Evolutionary conservation across 2,888 invertebrate species (phyloP), one percentile per base, ranked within the genome.

Genomic region (Chouioia cunea): DNA sequence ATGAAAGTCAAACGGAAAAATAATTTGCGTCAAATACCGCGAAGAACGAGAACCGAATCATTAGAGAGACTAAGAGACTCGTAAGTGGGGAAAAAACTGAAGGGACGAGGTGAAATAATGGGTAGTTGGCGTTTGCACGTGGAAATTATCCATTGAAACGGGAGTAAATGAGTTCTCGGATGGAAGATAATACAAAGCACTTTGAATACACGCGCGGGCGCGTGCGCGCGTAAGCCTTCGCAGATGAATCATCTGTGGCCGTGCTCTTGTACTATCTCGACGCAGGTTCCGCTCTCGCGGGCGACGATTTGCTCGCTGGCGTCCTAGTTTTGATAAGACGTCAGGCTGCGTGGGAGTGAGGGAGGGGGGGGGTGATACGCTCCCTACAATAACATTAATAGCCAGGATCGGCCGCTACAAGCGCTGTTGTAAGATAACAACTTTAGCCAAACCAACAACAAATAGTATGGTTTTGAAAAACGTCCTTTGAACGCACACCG

Each of bases 311-410:
- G 64, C 65, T 72, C 58, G 68, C n/a, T n/a, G n/a, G 27, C 20
- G 68, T 44, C 65, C 68, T 47, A 72, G 68, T 69, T 69, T 69
- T 72, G 72, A 72, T 72, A 65, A 72, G 65, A 54, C 58, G 53
- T 63, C 52, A 14, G 22, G 62, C 54, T 67, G 46, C 27, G n/a
- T 22, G 16, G 3, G n/a, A 8, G 52, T 36, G 14, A n/a, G n/a
- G n/a, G n/a, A 47, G 36, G 43, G 15, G 46, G 22, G n/a, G 15
- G 20, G 46, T 53, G n/a, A 22, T 43, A 48, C 8, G n/a, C 27
- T 20, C 23, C n/a, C 20, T 53, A 10, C 53, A 15, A 50, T 0
- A 8, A 20, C 12, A 47, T 36, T 6, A 47, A 47, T 56, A 22
- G 22, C 58, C 50, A 59, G 22, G 52, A 66, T 58, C 22, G 53